Evolutionary conservation across 2,888 invertebrate species (phyloP), one percentile per base, ranked within the genome.

Genomic region (Coelinius sp.): DNA sequence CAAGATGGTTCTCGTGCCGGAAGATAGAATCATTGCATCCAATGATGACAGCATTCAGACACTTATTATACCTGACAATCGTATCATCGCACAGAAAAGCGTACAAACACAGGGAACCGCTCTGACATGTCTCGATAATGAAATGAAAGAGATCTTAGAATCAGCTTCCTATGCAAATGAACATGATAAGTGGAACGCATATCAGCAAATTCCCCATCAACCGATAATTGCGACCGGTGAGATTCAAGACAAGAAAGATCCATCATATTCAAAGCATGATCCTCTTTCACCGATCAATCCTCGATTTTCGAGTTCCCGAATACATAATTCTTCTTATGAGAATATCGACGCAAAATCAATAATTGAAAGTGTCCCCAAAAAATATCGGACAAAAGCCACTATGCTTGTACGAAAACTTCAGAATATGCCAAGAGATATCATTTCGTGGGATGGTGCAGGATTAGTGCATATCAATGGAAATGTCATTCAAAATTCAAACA

Each of bases 401-500:
- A 2, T 8, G 38, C 38, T 38, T 10, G 6, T 38, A 38, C 38
- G 38, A 10, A 38, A 8, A 38, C 38, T 38, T 10, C 38, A 38
- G 10, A 2, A 6, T 10, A 38, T 38, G 38, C 38, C 38, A 8
- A 38, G 10, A 8, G 10, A 38, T 6, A 10, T 10, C 2, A 59
- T 75, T 14, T 63, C 41, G 1, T 75, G 68, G 72, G 68, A 68
- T 35, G 25, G 27, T n/a, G 4, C 56, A 17, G 69, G 74, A 0
- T 6, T 7, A 0, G 41, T 68, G 6, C 41, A 22, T 14, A 25
- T 75, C 2, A 22, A 41, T 14, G 71, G 64, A 0, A 38, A 65
- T 8, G 12, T 24, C 6, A 69, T 73, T 20, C 22, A 52, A 7
- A 66, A 68, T 25, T 68, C 71, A 10, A 75, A 75, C 44, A 73